Evolutionary conservation across 2,888 invertebrate genomes (phyloP).

Genomic region (Trilocha varians): DNA sequence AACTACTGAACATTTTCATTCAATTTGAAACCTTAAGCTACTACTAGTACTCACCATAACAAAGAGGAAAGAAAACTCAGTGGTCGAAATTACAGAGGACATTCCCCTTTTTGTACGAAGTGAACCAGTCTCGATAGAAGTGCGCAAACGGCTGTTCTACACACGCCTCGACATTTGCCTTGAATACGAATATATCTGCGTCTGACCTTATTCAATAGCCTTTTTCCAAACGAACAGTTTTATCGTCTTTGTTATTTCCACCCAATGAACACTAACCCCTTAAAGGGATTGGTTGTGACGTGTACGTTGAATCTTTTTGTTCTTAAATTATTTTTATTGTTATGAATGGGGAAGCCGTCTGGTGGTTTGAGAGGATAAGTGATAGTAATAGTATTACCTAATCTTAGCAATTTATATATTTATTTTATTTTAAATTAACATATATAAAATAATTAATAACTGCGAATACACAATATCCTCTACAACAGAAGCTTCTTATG

Average conservation of each 20-base stretch:
- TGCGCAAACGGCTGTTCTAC: conserved; percentile 51
- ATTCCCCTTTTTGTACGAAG: conserved; percentile 35
- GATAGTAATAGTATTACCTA: too few relatives aligned
- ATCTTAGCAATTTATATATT: too few relatives aligned
- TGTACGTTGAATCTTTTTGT: conserved; percentile 45
- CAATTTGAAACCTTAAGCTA: too few relatives aligned
- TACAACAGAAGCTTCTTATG: neutral
- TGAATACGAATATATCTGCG: conserved; percentile 60
- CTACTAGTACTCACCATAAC: too few relatives aligned
- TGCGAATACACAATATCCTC: neutral
- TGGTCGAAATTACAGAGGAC: conserved; percentile 17
- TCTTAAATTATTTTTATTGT: too few relatives aligned
- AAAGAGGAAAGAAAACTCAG: neutral
- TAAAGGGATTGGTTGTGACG: conserved; percentile 58
- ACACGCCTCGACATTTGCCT: conserved; percentile 56
- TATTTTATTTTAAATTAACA: too few relatives aligned
- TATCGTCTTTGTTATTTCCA: conserved; percentile 70
- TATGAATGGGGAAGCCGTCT: too few relatives aligned
- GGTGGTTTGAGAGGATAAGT: too few relatives aligned
- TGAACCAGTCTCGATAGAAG: conserved; percentile 32
- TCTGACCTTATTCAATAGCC: conserved; percentile 69
- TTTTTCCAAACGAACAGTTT: conserved; percentile 68
- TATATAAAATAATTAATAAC: too few relatives aligned
- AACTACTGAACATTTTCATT: too few relatives aligned
- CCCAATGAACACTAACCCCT: conserved; percentile 65